A percentile compares a stretch with the other conserved stretches of the same genome.
phyloP scores from a whole-genome alignment of 2,797 vertebrate species.

The Sebastes itinus region DNA sequence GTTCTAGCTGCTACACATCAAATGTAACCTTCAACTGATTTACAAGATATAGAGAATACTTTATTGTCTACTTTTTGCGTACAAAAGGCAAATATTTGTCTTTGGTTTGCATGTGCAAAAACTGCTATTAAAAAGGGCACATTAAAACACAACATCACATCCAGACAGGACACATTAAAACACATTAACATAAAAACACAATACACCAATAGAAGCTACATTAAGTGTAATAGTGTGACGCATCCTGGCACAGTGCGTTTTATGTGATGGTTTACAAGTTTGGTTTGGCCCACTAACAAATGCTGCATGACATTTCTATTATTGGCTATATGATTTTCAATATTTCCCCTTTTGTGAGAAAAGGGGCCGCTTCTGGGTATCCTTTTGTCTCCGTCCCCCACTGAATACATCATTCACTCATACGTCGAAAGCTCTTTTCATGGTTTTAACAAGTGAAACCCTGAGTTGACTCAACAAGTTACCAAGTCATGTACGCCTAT shows the following conservation, averaged over 20 bases:
- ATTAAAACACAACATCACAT: no score
- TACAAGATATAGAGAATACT: no score
- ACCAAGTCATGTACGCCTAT: background rate
- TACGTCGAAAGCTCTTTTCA: background rate
- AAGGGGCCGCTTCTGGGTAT: background rate
- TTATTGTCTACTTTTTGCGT: no score
- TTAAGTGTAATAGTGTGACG: conserved; percentile 27
- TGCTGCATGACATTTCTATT: background rate
- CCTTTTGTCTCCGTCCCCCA: background rate
- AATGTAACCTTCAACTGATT: no score
- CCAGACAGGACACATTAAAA: no score
- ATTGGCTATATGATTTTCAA: background rate
- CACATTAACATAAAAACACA: no score
- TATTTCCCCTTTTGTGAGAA: background rate
- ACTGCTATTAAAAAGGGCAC: no score
- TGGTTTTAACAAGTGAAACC: background rate
- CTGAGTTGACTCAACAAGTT: background rate
- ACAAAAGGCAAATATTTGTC: no score
- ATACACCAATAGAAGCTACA: no score
- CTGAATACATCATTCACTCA: conserved; percentile 37
- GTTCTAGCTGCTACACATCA: no score
- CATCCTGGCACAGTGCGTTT: background rate
- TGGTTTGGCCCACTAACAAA: background rate
- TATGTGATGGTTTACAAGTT: background rate
- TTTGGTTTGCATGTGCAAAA: no score